These are phyloP conservation scores for Sebastes ruberrimus DNA, from an alignment of 2,797 vertebrate genomes.

Conservation along the genomic window DNA sequence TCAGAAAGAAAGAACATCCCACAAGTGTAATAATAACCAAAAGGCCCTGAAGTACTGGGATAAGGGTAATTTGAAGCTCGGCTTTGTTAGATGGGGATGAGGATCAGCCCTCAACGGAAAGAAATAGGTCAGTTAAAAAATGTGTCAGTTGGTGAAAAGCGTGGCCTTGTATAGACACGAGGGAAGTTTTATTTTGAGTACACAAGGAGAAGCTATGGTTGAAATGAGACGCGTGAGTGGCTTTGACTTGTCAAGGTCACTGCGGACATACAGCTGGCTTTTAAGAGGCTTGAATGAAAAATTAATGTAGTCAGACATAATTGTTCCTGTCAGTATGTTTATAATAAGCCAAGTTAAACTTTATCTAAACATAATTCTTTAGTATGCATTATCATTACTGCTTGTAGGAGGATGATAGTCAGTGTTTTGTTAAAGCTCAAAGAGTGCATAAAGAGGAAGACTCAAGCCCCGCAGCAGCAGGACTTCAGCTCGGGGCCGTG, in stretches of 20 bases:
- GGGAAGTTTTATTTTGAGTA: conserved; percentile 21
- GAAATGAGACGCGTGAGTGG: background rate
- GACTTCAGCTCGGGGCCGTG: background rate
- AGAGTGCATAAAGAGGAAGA: background rate
- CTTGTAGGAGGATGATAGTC: background rate
- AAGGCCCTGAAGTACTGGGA: conserved; percentile 45
- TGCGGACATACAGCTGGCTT: conserved; percentile 1
- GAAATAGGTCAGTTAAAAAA: conserved; percentile 57
- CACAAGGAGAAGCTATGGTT: background rate
- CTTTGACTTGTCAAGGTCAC: conserved; percentile 47
- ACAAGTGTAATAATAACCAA: conserved; percentile 54
- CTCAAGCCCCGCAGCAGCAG: background rate
- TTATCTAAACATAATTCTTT: background rate
- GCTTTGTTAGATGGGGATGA: conserved; percentile 56
- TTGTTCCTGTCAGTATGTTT: background rate
- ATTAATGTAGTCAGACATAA: conserved; percentile 13
- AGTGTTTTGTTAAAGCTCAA: conserved; percentile 2
- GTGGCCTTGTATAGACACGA: conserved; percentile 14
- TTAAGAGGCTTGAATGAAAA: conserved; percentile 8
- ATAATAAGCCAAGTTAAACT: background rate
- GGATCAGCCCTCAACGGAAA: conserved; percentile 58
- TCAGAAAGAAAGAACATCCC: conserved; percentile 63
- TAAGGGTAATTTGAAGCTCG: conserved; percentile 69
- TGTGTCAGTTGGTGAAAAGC: conserved; percentile 55
- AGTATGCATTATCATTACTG: background rate